phyloP scores from a whole-genome alignment of 2,888 invertebrate species.

The Idaea aversata region DNA sequence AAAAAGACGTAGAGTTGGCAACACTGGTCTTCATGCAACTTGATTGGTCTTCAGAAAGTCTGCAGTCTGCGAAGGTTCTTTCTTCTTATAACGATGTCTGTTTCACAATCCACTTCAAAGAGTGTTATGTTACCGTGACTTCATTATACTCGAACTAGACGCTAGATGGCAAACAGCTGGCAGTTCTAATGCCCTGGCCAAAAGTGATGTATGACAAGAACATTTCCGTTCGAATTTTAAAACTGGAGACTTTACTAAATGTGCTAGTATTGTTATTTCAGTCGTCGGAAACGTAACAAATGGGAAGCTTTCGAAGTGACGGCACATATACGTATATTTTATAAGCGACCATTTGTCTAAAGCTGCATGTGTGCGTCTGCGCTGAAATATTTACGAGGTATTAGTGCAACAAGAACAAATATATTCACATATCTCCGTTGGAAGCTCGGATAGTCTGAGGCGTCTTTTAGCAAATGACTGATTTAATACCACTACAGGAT shows the following conservation, averaged over 20 bases:
- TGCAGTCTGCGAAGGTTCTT: not conserved
- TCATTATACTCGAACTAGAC: conserved; percentile 30
- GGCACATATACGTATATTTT: conserved; percentile 60
- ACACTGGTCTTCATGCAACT: too few species aligned
- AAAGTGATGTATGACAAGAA: conserved; percentile 61
- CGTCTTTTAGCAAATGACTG: conserved; percentile 61
- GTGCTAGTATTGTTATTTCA: conserved; percentile 73
- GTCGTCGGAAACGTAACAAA: conserved; percentile 70
- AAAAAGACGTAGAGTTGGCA: too few species aligned
- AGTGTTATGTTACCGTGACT: conserved; percentile 38
- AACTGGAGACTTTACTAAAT: conserved; percentile 42
- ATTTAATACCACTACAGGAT: conserved; percentile 61
- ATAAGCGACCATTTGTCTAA: conserved; percentile 71
- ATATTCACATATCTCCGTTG: conserved; percentile 31
- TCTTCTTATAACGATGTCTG: not conserved
- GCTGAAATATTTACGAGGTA: conserved; percentile 79
- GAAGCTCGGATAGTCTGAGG: conserved; percentile 44
- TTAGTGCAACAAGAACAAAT: conserved; percentile 70
- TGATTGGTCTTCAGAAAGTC: not conserved
- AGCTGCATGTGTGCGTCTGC: conserved; percentile 62
- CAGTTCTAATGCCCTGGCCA: conserved; percentile 50
- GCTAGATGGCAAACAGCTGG: conserved; percentile 43
- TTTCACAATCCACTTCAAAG: conserved; percentile 26
- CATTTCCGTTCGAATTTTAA: conserved; percentile 62
- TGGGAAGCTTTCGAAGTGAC: conserved; percentile 68